Evolutionary conservation across 2,888 invertebrate species (phyloP).

Genomic region (Standfussiana lucernea): DNA sequence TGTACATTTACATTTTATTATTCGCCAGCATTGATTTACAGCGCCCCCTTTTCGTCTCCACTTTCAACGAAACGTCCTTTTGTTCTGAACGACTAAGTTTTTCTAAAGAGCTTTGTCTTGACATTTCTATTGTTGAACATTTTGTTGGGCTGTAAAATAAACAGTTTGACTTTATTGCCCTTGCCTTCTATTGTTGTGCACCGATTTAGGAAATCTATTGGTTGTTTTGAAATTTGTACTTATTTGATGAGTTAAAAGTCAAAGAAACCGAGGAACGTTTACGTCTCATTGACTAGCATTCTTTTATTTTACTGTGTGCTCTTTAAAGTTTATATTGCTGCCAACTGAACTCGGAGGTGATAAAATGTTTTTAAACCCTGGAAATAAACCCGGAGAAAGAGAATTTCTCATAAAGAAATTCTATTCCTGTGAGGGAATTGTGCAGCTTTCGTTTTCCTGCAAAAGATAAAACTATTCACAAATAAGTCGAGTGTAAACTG

Average conservation of each 20-base stretch:
- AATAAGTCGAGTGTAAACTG: neutral
- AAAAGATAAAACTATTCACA: neutral
- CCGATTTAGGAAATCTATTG: slow-evolving; percentile 72
- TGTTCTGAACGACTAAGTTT: slow-evolving; percentile 83
- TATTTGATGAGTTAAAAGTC: slow-evolving; percentile 42
- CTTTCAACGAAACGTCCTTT: slow-evolving; percentile 85
- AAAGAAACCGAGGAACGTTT: slow-evolving; percentile 36
- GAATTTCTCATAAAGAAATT: neutral
- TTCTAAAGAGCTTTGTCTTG: slow-evolving; percentile 86
- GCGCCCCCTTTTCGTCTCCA: slow-evolving; percentile 74
- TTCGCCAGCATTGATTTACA: slow-evolving; percentile 83
- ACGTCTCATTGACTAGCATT: slow-evolving; percentile 14
- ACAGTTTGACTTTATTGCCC: slow-evolving; percentile 84
- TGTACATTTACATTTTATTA: slow-evolving; percentile 78
- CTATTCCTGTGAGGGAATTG: neutral
- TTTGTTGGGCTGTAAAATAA: slow-evolving; percentile 83
- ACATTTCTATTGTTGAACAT: slow-evolving; percentile 81
- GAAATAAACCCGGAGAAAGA: neutral
- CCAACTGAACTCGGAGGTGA: neutral
- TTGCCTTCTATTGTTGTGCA: slow-evolving; percentile 76
- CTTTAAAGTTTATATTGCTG: slow-evolving; percentile 31
- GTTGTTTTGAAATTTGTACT: slow-evolving; percentile 58
- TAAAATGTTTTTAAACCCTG: slow-evolving; percentile 21
- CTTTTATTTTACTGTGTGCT: slow-evolving; percentile 26
- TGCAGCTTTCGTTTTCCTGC: neutral